Percentiles rank a stretch among this genome's conserved stretches.
phyloP scores from a whole-genome alignment of 2,888 invertebrate species.

The Elaeidobius kamerunicus region DNA sequence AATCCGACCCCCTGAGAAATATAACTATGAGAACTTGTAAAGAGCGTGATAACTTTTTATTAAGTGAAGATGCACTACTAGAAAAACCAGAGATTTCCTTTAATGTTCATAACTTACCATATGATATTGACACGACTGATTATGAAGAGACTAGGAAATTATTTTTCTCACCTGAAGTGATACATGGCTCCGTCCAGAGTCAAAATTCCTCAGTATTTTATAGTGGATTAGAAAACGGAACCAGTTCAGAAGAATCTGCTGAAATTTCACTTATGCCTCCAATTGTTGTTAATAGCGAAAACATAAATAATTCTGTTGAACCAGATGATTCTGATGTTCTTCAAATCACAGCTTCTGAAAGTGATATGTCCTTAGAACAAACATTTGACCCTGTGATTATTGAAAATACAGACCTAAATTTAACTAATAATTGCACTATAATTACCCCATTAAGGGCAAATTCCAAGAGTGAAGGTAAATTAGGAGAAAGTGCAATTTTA shows the following conservation, averaged over 20 bases:
- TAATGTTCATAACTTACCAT: constrained; percentile 8
- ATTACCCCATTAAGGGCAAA: constrained; percentile 7
- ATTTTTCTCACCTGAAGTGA: constrained; percentile 34
- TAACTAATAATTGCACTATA: background rate
- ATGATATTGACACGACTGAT: constrained; percentile 30
- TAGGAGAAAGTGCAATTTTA: constrained; percentile 4
- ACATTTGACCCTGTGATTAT: constrained; percentile 14
- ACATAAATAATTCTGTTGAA: background rate
- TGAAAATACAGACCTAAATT: constrained; percentile 1
- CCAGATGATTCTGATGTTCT: constrained; percentile 3
- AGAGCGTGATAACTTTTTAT: constrained; percentile 36
- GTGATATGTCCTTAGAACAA: constrained; percentile 25
- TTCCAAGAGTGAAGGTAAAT: background rate
- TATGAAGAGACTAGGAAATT: constrained; percentile 32
- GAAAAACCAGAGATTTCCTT: constrained; percentile 40
- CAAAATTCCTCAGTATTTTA: constrained; percentile 21
- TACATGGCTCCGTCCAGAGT: constrained; percentile 33
- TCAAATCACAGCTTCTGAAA: constrained; percentile 9
- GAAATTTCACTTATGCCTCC: constrained; percentile 33
- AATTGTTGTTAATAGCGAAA: constrained; percentile 16
- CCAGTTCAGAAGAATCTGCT: constrained; percentile 30
- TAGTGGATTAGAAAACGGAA: constrained; percentile 37
- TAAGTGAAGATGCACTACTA: constrained; percentile 46
- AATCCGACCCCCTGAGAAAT: constrained; percentile 41
- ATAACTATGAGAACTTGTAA: constrained; percentile 26